Percentiles rank a stretch among this genome's conserved stretches.
phyloP scores from a whole-genome alignment of 1,140 invertebrate species.

The Solen grandis region DNA sequence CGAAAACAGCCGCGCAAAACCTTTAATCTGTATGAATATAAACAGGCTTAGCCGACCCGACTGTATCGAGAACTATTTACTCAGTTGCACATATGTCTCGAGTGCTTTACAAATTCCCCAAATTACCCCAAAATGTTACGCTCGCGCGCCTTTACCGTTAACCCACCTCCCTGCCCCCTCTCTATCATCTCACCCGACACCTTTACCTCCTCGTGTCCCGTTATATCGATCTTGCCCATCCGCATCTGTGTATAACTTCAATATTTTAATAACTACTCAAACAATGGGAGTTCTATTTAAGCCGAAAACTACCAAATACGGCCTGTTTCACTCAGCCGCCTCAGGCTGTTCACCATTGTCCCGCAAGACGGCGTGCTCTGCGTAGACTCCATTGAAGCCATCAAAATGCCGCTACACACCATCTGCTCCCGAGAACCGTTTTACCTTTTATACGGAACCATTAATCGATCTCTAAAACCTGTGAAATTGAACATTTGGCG shows the following conservation, averaged over 20 bases:
- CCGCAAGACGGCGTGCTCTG: slow-evolving; percentile 6
- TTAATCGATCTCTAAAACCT: slow-evolving; percentile 25
- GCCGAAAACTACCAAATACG: slow-evolving; percentile 1
- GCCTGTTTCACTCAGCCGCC: slow-evolving; percentile 19
- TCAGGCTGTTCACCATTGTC: slow-evolving; percentile 30
- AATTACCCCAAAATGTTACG: slow-evolving; percentile 30
- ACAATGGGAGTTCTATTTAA: not conserved
- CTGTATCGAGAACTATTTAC: not conserved
- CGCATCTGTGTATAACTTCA: not conserved
- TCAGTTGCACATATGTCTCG: slow-evolving; percentile 23
- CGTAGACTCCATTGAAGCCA: slow-evolving; percentile 25
- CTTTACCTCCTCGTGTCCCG: slow-evolving; percentile 8
- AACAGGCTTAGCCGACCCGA: not conserved
- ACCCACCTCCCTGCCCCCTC: no score
- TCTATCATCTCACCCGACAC: slow-evolving; percentile 12
- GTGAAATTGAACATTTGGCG: slow-evolving; percentile 36
- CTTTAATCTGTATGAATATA: no score
- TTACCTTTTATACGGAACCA: slow-evolving; percentile 41
- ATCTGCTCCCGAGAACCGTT: slow-evolving; percentile 46
- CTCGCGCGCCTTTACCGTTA: slow-evolving; percentile 55
- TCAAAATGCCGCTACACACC: slow-evolving; percentile 29
- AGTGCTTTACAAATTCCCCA: slow-evolving; percentile 23
- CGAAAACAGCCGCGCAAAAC: no score
- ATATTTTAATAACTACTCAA: not conserved
- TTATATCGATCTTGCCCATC: slow-evolving; percentile 25